Conservation (phyloP, 2,113 vertebrate species). For the Pampusana beccarii region DNA sequence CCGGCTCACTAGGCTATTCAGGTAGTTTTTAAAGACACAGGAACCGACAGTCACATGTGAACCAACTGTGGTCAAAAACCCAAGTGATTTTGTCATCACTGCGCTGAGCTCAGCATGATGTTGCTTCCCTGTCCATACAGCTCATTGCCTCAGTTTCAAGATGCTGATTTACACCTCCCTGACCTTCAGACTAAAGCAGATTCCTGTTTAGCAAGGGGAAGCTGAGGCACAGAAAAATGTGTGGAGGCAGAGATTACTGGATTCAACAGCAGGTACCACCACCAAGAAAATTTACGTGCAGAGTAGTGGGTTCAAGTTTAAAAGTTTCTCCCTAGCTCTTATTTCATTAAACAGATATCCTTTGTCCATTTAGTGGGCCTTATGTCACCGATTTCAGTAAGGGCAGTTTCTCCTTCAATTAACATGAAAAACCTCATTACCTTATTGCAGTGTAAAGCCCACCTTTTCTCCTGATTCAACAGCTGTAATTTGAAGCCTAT, state of each 20-base stretch:
- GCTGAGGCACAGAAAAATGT: background rate
- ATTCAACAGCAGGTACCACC: background rate
- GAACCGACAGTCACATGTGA: background rate
- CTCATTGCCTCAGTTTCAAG: background rate
- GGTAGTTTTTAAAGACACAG: background rate
- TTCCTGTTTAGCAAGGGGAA: background rate
- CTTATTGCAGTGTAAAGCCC: background rate
- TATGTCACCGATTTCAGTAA: background rate
- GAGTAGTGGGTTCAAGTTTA: fast-evolving
- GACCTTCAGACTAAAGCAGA: background rate
- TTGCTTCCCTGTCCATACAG: background rate
- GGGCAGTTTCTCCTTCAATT: background rate
- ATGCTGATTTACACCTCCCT: background rate
- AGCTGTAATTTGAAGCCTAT: background rate
- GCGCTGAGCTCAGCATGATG: background rate
- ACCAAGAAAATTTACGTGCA: background rate
- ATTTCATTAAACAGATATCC: background rate
- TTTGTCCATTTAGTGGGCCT: background rate
- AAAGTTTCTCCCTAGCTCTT: background rate
- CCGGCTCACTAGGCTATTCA: background rate
- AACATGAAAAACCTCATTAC: background rate
- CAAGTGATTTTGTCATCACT: background rate
- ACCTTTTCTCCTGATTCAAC: background rate
- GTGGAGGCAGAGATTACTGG: background rate
- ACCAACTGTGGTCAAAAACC: background rate